phyloP scores from a whole-genome alignment of 2,797 vertebrate species.

The Eupleurogrammus muticus region DNA sequence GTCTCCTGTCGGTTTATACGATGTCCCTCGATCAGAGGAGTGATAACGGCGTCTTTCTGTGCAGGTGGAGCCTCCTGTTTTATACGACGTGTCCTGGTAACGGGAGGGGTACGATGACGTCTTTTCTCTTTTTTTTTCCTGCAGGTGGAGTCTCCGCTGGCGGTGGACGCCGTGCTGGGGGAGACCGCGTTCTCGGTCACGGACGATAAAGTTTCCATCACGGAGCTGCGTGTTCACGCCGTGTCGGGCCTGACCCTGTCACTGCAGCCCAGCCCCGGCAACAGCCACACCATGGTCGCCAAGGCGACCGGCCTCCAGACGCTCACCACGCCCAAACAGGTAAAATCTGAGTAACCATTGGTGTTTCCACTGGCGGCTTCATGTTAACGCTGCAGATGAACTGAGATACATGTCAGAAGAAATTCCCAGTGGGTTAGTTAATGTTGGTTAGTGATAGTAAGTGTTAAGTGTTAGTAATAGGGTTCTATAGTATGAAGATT shows the following conservation, averaged over 20 bases:
- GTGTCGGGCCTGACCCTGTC: slow-evolving; percentile 92
- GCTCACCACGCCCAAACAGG: slow-evolving; percentile 93
- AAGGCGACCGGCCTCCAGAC: slow-evolving; percentile 91
- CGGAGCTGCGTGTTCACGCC: slow-evolving; percentile 91
- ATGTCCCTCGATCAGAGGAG: too few relatives aligned
- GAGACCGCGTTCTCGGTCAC: slow-evolving; percentile 91
- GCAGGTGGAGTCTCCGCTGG: slow-evolving; percentile 96
- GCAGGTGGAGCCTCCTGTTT: background rate
- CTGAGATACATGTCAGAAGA: too few relatives aligned
- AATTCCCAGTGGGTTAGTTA: too few relatives aligned
- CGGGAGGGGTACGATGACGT: slow-evolving; percentile 54
- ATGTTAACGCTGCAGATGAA: background rate
- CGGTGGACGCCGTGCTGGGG: slow-evolving; percentile 91
- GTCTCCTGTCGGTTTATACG: slow-evolving; percentile 26
- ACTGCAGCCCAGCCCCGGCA: slow-evolving; percentile 94
- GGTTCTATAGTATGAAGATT: too few relatives aligned
- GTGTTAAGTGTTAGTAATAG: too few relatives aligned
- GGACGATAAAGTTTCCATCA: slow-evolving; percentile 97
- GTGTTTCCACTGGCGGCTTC: background rate
- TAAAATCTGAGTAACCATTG: slow-evolving; percentile 61
- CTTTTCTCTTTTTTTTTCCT: too few relatives aligned
- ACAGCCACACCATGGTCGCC: slow-evolving; percentile 97
- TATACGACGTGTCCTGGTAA: slow-evolving; percentile 33
- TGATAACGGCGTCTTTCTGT: too few relatives aligned
- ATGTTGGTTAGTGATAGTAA: too few relatives aligned